Percentiles rank a stretch among this genome's conserved stretches.
Conservation (phyloP, 2,797 vertebrate species). For the Decapterus maruadsi region DNA sequence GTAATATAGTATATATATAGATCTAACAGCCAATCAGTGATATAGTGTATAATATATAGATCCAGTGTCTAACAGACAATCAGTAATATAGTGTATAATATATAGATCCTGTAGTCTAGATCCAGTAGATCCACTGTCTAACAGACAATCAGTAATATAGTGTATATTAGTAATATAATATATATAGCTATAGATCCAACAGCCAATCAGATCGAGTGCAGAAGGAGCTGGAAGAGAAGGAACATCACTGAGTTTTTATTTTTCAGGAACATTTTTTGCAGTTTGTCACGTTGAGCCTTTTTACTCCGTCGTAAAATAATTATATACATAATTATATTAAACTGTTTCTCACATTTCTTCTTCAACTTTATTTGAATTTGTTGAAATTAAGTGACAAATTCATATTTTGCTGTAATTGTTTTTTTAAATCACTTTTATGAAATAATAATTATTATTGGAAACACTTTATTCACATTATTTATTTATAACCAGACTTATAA, state of each 20-base stretch:
- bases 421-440: neutral
- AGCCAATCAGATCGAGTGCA: conserved; percentile 24
- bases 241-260: neutral
- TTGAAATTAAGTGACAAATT: too few species aligned
- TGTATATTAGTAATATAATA: too few species aligned
- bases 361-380: neutral
- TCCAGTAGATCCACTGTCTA: too few species aligned
- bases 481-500: too few species aligned
- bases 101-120: conserved; percentile 39
- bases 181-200: too few species aligned
- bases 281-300: too few species aligned
- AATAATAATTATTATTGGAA: neutral
- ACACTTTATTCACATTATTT: too few species aligned
- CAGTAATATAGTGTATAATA: too few species aligned
- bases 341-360: neutral
- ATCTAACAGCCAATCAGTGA: too few species aligned
- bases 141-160: too few species aligned
- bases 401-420: neutral
- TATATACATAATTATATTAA: neutral
- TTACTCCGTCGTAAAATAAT: too few species aligned
- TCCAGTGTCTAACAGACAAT: conserved; percentile 38
- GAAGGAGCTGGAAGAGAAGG: conserved; percentile 8
- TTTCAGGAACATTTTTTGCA: conserved; percentile 24
- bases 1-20: too few species aligned
- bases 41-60: conserved; percentile 29